phyloP scores from a whole-genome alignment of 1,140 invertebrate species.

The Myzus persicae region DNA sequence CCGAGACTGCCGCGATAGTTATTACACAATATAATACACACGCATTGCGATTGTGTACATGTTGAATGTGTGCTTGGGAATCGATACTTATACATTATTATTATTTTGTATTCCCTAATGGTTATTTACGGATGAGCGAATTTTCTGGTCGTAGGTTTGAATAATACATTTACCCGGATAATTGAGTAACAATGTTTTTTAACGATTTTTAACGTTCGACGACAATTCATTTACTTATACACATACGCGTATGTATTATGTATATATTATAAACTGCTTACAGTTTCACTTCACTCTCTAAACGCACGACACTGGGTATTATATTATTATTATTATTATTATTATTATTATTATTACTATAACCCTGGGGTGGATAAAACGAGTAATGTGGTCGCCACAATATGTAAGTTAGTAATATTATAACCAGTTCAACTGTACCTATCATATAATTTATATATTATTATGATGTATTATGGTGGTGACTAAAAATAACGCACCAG shows the following conservation, averaged over 20 bases:
- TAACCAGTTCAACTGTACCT: background rate
- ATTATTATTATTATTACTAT: slow-evolving; percentile 8
- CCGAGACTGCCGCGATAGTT: background rate
- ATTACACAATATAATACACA: background rate
- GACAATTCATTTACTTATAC: slow-evolving; percentile 3
- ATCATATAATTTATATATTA: background rate
- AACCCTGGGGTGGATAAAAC: slow-evolving; percentile 1
- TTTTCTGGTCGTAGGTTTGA: slow-evolving; percentile 7
- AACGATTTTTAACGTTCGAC: slow-evolving; percentile 21
- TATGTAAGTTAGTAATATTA: background rate
- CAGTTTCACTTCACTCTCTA: slow-evolving; percentile 22
- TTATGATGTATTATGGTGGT: background rate
- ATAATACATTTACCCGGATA: background rate
- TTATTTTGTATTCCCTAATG: slow-evolving; percentile 1
- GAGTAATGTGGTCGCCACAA: background rate
- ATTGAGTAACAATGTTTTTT: slow-evolving; percentile 33
- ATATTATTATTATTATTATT: background rate
- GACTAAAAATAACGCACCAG: background rate
- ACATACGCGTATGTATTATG: background rate
- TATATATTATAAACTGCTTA: background rate
- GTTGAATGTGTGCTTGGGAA: background rate
- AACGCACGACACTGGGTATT: background rate
- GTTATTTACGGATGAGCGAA: slow-evolving; percentile 31
- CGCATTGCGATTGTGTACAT: background rate
- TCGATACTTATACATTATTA: background rate